Percentiles rank a stretch among this genome's conserved stretches.
These are phyloP conservation scores for Camelus bactrianus DNA, from an alignment of 2,113 vertebrate species.

Conservation along the genomic window DNA sequence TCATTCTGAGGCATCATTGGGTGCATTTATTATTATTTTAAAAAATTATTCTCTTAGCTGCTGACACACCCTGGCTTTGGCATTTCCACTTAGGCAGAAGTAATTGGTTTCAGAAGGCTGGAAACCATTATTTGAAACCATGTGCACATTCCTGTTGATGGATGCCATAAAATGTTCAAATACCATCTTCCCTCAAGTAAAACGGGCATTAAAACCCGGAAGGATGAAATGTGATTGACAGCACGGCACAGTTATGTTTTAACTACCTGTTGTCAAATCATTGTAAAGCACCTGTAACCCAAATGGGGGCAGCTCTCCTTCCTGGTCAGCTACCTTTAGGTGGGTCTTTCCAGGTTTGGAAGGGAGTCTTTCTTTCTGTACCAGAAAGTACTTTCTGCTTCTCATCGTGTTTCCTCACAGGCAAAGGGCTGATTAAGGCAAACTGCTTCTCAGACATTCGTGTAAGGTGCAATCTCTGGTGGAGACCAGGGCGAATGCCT, in stretches of 20 bases:
- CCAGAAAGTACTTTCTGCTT: background rate
- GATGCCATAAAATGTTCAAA: constrained; percentile 82
- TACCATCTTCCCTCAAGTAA: constrained; percentile 80
- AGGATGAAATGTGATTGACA: constrained; percentile 81
- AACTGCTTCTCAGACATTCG: background rate
- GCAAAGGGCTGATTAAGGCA: background rate
- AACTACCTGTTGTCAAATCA: constrained; percentile 74
- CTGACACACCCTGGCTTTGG: constrained; percentile 77
- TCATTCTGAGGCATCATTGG: constrained; percentile 62
- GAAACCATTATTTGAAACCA: constrained; percentile 80
- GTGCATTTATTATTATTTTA: constrained; percentile 56
- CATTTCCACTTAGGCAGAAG: constrained; percentile 81
- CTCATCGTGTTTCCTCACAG: background rate
- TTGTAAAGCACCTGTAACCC: constrained; percentile 47
- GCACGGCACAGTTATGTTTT: constrained; percentile 63
- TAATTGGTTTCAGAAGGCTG: constrained; percentile 84
- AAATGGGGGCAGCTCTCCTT: constrained; percentile 28
- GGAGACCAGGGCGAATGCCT: background rate
- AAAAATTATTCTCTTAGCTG: constrained; percentile 74
- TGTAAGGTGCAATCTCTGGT: background rate
- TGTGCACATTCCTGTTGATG: constrained; percentile 77
- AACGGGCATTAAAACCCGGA: constrained; percentile 78
- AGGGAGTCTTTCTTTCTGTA: background rate
- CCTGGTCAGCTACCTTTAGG: constrained; percentile 27
- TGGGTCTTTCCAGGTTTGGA: background rate